Evolutionary conservation across 1,140 invertebrate species (phyloP).

Genomic region (Drosophila arizonae): DNA sequence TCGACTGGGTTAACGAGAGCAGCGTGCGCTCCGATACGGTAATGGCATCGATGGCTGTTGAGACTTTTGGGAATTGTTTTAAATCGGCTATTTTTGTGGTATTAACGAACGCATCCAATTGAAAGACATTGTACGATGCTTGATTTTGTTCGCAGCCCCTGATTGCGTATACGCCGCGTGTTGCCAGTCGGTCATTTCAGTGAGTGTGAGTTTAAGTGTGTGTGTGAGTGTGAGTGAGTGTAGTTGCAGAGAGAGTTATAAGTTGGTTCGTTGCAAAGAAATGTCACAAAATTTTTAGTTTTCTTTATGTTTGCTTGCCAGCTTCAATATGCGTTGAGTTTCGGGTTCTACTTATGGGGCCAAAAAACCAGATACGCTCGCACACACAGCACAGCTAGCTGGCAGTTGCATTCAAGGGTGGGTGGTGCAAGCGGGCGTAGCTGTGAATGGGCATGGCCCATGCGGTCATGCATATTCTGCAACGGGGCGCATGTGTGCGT

Average conservation of each 20-base stretch:
- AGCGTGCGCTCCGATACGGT: slow-evolving; percentile 75
- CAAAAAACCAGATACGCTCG: slow-evolving; percentile 7
- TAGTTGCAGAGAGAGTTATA: slow-evolving; percentile 15
- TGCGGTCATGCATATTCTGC: slow-evolving; percentile 53
- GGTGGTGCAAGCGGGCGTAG: neutral
- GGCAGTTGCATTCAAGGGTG: neutral
- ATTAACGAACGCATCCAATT: slow-evolving; percentile 86
- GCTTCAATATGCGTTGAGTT: slow-evolving; percentile 11
- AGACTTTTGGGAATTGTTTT: slow-evolving; percentile 81
- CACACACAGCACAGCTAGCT: slow-evolving; percentile 25
- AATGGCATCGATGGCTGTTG: slow-evolving; percentile 78
- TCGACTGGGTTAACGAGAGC: slow-evolving; percentile 84
- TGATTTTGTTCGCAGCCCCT: slow-evolving; percentile 88
- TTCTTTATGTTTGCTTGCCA: slow-evolving; percentile 6
- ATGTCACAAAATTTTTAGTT: slow-evolving; percentile 44
- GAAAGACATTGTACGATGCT: slow-evolving; percentile 88
- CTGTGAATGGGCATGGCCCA: neutral
- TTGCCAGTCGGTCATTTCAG: neutral
- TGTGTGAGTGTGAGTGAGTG: neutral
- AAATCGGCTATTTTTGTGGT: slow-evolving; percentile 85
- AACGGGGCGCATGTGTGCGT: slow-evolving; percentile 45
- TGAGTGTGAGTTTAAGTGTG: neutral
- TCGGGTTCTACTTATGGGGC: slow-evolving; percentile 6
- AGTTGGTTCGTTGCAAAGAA: slow-evolving; percentile 49
- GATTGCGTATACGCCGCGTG: slow-evolving; percentile 23